These are phyloP conservation scores for human DNA, from an alignment of 2,113 vertebrate species.

Conservation along the genomic window GRCh38 chr19:31361001-31361500, in stretches of 20 bases:
- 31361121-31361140: neutral
- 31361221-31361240: neutral
- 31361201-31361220: neutral
- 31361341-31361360: neutral
- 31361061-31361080: neutral
- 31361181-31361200: neutral
- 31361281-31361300: neutral
- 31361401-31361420: neutral
- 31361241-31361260: neutral
- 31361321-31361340: neutral
- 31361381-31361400: neutral
- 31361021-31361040: neutral
- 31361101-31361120: neutral
- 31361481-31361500: neutral
- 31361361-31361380: neutral
- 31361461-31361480: neutral
- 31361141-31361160: neutral
- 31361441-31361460: fast-evolving
- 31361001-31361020: neutral
- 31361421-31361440: neutral
- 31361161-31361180: neutral
- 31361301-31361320: neutral
- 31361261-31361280: neutral
- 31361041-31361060: neutral
- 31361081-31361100: neutral